These are phyloP conservation scores for Speoplatyrhinus poulsoni DNA, from an alignment of 2,113 vertebrate genomes.

Conservation along the genomic window DNA sequence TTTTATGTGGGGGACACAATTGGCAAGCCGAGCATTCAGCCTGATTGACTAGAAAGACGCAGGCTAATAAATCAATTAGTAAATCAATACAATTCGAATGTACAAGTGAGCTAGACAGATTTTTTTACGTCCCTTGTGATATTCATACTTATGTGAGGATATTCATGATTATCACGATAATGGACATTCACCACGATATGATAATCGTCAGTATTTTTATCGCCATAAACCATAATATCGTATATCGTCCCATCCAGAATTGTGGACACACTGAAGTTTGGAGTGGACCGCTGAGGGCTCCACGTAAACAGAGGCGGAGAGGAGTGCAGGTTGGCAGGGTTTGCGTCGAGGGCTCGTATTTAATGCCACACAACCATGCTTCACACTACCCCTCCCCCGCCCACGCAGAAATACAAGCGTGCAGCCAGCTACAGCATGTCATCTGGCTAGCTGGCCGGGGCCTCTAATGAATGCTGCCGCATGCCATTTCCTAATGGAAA, in stretches of 20 bases:
- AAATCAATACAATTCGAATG: no score
- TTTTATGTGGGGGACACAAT: no score
- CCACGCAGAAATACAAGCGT: slow-evolving; percentile 22
- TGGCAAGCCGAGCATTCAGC: no score
- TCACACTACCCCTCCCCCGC: background rate
- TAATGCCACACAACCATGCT: slow-evolving; percentile 29
- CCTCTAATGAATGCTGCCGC: slow-evolving; percentile 61
- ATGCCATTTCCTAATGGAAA: slow-evolving; percentile 66
- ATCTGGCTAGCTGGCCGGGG: slow-evolving; percentile 49
- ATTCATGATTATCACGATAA: no score
- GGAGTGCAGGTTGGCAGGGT: slow-evolving; percentile 4
- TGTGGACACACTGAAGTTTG: slow-evolving; percentile 26
- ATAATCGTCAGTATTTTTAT: no score
- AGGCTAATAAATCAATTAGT: no score
- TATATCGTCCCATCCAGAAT: background rate
- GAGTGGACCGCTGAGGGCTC: slow-evolving; percentile 25
- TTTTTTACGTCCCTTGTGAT: no score
- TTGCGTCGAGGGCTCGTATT: background rate
- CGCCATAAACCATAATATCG: no score
- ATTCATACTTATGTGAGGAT: no score
- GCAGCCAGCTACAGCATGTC: slow-evolving; percentile 46
- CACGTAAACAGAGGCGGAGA: slow-evolving; percentile 20
- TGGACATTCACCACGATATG: no score
- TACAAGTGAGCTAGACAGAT: no score
- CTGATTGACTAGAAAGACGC: no score